Conservation (phyloP, 2,113 vertebrate genomes). For the Neotoma lepida region DNA sequence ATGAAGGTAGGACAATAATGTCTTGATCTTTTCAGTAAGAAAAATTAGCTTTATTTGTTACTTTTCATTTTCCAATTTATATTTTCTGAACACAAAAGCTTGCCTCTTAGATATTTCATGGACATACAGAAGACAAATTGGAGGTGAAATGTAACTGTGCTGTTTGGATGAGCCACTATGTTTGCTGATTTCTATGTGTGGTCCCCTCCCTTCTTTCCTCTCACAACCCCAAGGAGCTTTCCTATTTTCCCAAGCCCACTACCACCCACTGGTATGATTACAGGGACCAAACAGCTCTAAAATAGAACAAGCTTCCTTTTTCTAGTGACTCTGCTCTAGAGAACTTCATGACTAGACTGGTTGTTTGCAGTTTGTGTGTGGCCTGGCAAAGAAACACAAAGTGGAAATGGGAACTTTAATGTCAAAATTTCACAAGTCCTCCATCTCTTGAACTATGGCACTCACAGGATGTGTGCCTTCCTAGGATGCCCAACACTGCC, state of each 20-base stretch:
- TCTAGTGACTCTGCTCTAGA: not conserved
- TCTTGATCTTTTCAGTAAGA: not conserved
- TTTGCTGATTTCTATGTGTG: not conserved
- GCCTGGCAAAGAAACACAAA: not conserved
- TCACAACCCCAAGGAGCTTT: not conserved
- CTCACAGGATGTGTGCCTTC: not conserved
- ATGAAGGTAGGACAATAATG: not conserved
- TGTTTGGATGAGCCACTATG: not conserved
- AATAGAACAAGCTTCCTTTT: constrained; percentile 32
- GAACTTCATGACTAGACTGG: not conserved
- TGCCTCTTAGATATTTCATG: not conserved
- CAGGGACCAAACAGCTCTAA: not conserved
- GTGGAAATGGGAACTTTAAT: not conserved
- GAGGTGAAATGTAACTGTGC: not conserved
- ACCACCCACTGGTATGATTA: not conserved
- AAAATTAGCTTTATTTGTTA: not conserved
- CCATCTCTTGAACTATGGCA: not conserved
- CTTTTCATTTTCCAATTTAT: not conserved
- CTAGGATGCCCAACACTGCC: not conserved
- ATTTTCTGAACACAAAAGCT: not conserved
- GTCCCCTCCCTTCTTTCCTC: not conserved
- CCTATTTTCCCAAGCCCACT: constrained; percentile 8
- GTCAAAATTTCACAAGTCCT: constrained; percentile 3
- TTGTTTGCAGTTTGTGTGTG: not conserved
- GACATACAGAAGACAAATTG: not conserved